phyloP scores from a whole-genome alignment of 2,113 vertebrate genomes.

The Mystacornis crossleyi region DNA sequence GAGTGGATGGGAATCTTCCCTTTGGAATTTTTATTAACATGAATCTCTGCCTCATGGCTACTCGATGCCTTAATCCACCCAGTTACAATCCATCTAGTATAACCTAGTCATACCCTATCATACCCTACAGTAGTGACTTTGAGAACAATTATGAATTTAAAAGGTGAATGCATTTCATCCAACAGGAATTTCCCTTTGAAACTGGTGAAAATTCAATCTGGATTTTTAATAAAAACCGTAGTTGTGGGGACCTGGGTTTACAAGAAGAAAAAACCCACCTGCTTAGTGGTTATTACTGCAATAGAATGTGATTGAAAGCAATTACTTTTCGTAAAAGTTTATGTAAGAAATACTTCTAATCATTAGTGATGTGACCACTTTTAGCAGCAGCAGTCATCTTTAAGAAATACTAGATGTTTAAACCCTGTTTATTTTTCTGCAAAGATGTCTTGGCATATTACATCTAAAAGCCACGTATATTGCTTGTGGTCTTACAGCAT shows the following conservation, averaged over 20 bases:
- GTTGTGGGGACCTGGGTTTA: neutral
- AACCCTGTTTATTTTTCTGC: neutral
- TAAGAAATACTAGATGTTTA: neutral
- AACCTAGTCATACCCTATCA: neutral
- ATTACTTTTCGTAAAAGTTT: neutral
- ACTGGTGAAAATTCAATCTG: neutral
- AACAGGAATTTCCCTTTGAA: neutral
- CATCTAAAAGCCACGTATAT: neutral
- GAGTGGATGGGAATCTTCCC: neutral
- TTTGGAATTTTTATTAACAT: neutral
- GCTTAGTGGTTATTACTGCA: neutral
- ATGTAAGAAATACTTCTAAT: neutral
- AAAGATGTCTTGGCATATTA: neutral
- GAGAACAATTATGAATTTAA: neutral
- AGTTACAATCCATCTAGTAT: neutral
- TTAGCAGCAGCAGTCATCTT: neutral
- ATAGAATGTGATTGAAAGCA: neutral
- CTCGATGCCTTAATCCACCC: neutral
- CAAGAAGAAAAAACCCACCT: neutral
- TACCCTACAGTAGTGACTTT: neutral
- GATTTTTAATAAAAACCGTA: neutral
- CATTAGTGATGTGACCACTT: neutral
- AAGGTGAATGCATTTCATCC: neutral
- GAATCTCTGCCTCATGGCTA: neutral
- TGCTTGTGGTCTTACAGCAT: neutral